Evolutionary conservation across 2,797 vertebrate species (phyloP).

Genomic region (Spea hammondii): DNA sequence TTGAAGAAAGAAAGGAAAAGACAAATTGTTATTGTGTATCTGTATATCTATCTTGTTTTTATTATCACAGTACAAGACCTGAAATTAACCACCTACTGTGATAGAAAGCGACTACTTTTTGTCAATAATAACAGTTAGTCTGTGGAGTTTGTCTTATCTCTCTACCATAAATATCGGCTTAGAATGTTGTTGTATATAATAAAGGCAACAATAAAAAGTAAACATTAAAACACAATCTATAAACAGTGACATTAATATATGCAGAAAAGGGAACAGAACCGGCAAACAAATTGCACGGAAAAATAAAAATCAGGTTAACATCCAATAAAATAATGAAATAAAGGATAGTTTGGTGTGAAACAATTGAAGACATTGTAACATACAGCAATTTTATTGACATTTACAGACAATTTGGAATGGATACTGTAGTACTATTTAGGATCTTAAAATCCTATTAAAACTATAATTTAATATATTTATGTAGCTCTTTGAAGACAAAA

Average conservation of each 20-base stretch:
- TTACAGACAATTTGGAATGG: too few relatives aligned
- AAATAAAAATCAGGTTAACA: not conserved
- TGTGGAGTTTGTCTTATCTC: conserved; percentile 12
- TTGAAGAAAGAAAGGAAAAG: not conserved
- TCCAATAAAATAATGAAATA: not conserved
- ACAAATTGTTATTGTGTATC: conserved; percentile 25
- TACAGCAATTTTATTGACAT: not conserved
- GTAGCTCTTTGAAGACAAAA: too few relatives aligned
- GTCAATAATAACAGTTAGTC: conserved; percentile 23
- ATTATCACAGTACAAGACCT: conserved; percentile 22
- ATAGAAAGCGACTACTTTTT: conserved; percentile 11
- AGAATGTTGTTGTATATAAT: conserved; percentile 1
- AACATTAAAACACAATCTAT: not conserved
- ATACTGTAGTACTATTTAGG: too few relatives aligned
- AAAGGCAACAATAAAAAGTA: not conserved
- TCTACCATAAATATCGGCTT: conserved; percentile 6
- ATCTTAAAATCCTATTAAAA: too few relatives aligned
- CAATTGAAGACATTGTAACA: not conserved
- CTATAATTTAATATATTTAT: too few relatives aligned
- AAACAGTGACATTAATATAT: not conserved
- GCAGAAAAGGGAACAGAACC: not conserved
- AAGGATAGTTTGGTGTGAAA: not conserved
- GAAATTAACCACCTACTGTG: conserved; percentile 26
- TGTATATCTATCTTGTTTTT: not conserved
- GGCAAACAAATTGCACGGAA: not conserved